Evolutionary conservation across 1,140 invertebrate genomes (phyloP).

Genomic region (Meloidogyne floridensis): DNA sequence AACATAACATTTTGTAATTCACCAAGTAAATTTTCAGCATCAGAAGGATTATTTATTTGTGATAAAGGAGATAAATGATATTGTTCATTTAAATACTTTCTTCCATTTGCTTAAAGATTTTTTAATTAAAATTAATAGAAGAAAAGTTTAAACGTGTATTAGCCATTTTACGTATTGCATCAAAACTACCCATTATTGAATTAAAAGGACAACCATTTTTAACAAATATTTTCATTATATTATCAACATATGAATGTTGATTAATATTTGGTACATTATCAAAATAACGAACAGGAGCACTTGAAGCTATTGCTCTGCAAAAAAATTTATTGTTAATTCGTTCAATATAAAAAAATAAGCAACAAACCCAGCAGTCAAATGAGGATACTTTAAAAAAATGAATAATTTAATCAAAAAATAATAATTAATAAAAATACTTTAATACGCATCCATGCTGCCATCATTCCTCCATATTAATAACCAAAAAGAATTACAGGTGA

Average conservation of each 20-base stretch:
- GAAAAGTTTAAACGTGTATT: slow-evolving; percentile 26
- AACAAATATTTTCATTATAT: slow-evolving; percentile 79
- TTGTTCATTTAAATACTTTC: slow-evolving; percentile 54
- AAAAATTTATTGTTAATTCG: not conserved
- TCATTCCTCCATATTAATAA: slow-evolving; percentile 83
- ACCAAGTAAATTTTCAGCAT: slow-evolving; percentile 33
- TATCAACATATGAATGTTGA: slow-evolving; percentile 80
- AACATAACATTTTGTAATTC: too few species aligned
- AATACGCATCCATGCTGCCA: slow-evolving; percentile 89
- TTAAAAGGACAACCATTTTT: slow-evolving; percentile 72
- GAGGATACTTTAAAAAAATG: slow-evolving; percentile 75
- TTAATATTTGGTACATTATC: slow-evolving; percentile 71
- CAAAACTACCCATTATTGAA: slow-evolving; percentile 38
- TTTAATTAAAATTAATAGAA: too few species aligned
- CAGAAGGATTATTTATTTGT: slow-evolving; percentile 40
- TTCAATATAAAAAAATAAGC: not conserved
- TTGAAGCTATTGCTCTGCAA: slow-evolving; percentile 84
- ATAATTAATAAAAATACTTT: slow-evolving; percentile 69
- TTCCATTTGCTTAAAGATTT: slow-evolving; percentile 44
- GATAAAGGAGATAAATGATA: slow-evolving; percentile 52
- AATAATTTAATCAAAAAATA: not conserved
- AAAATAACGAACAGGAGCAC: slow-evolving; percentile 90
- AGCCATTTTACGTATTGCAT: slow-evolving; percentile 50
- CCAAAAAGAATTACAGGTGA: slow-evolving; percentile 79
- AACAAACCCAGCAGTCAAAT: slow-evolving; percentile 76